Percentiles rank a stretch among this genome's conserved stretches.
phyloP scores from a whole-genome alignment of 2,113 vertebrate genomes.

The Cnemophilus loriae region DNA sequence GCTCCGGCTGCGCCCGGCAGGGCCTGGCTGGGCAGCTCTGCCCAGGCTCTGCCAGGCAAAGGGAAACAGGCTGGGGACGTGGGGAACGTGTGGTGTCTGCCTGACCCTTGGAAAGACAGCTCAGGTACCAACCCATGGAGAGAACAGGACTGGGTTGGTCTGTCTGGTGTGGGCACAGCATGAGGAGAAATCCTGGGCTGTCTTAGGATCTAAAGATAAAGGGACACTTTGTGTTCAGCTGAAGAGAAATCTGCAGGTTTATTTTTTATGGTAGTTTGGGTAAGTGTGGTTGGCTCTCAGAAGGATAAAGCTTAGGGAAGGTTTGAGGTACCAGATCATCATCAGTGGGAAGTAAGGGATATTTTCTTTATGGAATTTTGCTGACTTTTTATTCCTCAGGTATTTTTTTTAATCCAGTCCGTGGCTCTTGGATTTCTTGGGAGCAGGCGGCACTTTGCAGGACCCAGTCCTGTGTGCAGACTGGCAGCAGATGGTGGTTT shows the following conservation, averaged over 20 bases:
- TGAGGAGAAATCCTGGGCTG: background rate
- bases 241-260: background rate
- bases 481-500: background rate
- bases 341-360: background rate
- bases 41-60: background rate
- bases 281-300: background rate
- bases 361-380: background rate
- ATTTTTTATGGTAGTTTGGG: rapidly evolving
- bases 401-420: background rate
- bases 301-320: background rate
- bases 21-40: background rate
- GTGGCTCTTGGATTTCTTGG: background rate
- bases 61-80: background rate
- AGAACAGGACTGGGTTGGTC: rapidly evolving
- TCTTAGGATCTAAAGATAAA: rapidly evolving
- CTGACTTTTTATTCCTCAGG: background rate
- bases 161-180: background rate
- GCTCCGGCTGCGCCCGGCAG: background rate
- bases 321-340: background rate
- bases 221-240: background rate
- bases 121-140: rapidly evolving
- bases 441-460: background rate
- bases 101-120: background rate
- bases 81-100: background rate
- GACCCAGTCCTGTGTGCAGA: background rate